Conservation (phyloP, 1,140 invertebrate genomes). For the Eupristina koningsbergeri region DNA sequence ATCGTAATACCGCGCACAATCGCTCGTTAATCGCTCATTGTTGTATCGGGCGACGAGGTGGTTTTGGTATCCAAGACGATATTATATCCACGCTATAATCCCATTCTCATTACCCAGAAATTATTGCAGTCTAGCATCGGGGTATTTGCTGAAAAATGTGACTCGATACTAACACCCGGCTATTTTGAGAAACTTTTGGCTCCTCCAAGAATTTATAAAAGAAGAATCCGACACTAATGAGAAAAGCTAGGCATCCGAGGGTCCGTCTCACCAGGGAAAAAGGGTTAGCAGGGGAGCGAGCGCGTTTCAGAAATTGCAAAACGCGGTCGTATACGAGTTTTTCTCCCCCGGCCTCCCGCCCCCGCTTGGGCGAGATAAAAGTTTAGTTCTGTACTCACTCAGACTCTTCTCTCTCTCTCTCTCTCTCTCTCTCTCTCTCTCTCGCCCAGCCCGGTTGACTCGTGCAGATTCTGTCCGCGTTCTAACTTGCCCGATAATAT, state of each 20-base stretch:
- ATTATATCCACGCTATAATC: neutral
- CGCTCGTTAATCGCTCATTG: neutral
- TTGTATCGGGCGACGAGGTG: neutral
- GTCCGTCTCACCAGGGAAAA: neutral
- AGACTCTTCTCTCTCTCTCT: too few species aligned
- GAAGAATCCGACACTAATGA: slow-evolving; percentile 1
- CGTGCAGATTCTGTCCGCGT: neutral
- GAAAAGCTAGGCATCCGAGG: neutral
- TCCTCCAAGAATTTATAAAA: neutral
- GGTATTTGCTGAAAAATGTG: neutral
- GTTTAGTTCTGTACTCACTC: neutral
- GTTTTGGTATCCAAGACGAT: neutral
- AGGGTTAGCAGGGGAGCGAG: neutral
- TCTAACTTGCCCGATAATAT: neutral
- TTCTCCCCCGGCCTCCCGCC: neutral
- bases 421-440: too few species aligned
- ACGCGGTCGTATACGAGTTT: neutral
- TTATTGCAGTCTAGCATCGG: neutral
- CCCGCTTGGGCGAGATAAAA: neutral
- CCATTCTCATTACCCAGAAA: neutral
- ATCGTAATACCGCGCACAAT: neutral
- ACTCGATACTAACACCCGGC: neutral
- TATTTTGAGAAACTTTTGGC: neutral
- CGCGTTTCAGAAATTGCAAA: neutral
- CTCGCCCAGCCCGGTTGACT: neutral